phyloP scores from a whole-genome alignment of 2,113 vertebrate species.

The Forbesichthys papilliferus region DNA sequence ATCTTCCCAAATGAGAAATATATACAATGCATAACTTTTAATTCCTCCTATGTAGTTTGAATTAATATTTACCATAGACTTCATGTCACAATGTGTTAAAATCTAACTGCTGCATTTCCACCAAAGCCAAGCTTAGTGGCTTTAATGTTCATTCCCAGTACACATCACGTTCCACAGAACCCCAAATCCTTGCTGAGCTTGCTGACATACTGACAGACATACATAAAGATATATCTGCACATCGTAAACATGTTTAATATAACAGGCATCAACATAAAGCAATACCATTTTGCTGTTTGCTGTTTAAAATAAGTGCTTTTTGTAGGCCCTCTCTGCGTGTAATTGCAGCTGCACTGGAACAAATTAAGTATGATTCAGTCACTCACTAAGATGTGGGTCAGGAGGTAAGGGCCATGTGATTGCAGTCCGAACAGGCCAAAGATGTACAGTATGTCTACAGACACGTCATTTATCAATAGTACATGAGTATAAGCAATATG shows the following conservation, averaged over 20 bases:
- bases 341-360: constrained; percentile 51
- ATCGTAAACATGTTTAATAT: background rate
- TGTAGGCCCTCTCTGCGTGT: background rate
- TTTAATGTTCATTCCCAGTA: constrained; percentile 68
- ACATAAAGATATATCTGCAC: background rate
- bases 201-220: constrained; percentile 18
- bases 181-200: constrained; percentile 55
- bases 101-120: constrained; percentile 31
- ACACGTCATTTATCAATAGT: background rate
- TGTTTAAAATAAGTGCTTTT: no score
- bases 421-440: background rate
- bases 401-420: constrained; percentile 66
- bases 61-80: constrained; percentile 12
- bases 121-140: constrained; percentile 59
- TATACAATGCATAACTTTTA: constrained; percentile 39
- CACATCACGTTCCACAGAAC: constrained; percentile 62
- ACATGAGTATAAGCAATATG: background rate
- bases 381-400: constrained; percentile 55
- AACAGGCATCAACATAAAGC: background rate
- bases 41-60: constrained; percentile 37
- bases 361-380: constrained; percentile 55
- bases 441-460: background rate
- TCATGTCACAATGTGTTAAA: constrained; percentile 50
- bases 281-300: background rate
- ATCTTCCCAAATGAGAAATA: constrained; percentile 29